phyloP scores from a whole-genome alignment of 2,797 vertebrate species.

The Semaprochilodus insignis region DNA sequence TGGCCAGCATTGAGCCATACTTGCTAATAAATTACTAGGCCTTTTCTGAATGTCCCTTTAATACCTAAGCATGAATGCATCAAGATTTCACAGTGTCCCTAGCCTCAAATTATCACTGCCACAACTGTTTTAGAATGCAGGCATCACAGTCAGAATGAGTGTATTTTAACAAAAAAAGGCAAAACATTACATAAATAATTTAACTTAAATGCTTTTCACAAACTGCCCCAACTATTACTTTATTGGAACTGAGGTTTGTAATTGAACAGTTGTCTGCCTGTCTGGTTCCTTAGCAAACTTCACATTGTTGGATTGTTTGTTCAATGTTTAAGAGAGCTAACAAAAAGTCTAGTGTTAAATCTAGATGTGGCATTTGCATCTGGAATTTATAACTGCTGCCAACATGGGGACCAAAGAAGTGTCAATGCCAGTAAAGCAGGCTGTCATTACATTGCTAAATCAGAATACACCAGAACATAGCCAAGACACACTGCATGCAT shows the following conservation, averaged over 20 bases:
- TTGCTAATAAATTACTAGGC: no score
- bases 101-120: no score
- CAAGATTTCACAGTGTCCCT: no score
- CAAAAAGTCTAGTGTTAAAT: not conserved
- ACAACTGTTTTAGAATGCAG: no score
- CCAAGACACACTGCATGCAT: not conserved
- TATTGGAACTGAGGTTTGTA: not conserved
- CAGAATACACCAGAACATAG: constrained; percentile 3
- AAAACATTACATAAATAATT: no score
- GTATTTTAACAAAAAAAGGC: no score
- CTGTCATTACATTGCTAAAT: constrained; percentile 6
- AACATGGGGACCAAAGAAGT: not conserved
- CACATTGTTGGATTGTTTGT: not conserved
- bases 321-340: not conserved
- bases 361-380: constrained; percentile 5
- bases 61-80: no score
- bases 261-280: not conserved
- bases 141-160: no score
- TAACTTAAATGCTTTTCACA: no score
- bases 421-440: not conserved
- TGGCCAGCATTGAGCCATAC: no score
- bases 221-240: no score
- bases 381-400: not conserved
- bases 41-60: no score
- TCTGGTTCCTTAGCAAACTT: not conserved